A percentile compares a stretch with the other conserved stretches of the same genome.
Conservation (phyloP, 37 sponge, comb jelly and placozoan genomes). For the Tethya wilhelma region DNA sequence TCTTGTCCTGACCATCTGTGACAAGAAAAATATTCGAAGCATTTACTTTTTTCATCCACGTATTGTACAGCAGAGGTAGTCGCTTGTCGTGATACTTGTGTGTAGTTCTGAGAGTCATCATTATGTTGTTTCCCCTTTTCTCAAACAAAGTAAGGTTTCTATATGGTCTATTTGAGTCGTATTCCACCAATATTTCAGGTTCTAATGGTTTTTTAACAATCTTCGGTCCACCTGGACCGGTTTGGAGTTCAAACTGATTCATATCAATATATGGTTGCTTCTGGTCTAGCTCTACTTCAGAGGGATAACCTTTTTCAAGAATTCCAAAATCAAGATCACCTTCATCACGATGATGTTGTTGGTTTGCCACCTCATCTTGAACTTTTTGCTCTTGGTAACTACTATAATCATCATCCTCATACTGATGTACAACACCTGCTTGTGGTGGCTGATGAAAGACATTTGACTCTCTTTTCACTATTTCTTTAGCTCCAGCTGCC, state of each 20-base stretch:
- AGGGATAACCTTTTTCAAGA: background rate
- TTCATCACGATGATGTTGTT: background rate
- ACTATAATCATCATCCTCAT: too few relatives aligned
- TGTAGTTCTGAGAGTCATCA: slow-evolving; percentile 53
- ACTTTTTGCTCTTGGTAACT: too few relatives aligned
- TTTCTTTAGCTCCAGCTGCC: background rate
- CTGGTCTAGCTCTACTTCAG: too few relatives aligned
- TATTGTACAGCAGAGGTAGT: slow-evolving; percentile 42
- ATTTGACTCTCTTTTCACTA: background rate
- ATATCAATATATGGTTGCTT: too few relatives aligned
- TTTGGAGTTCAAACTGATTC: too few relatives aligned
- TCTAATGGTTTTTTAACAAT: too few relatives aligned
- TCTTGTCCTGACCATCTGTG: slow-evolving; percentile 34
- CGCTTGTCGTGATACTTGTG: slow-evolving; percentile 31
- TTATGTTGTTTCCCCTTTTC: slow-evolving; percentile 20
- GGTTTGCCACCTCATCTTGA: too few relatives aligned
- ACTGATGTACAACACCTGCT: too few relatives aligned
- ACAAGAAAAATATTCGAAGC: slow-evolving; percentile 34
- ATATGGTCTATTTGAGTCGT: too few relatives aligned
- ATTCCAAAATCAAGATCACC: background rate
- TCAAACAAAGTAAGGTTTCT: slow-evolving; percentile 30
- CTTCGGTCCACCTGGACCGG: too few relatives aligned
- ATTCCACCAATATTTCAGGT: slow-evolving; percentile 15
- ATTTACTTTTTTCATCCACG: slow-evolving; percentile 49
- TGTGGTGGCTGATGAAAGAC: background rate